phyloP scores from a whole-genome alignment of 2,797 vertebrate species.

The Graptemys geographica region DNA sequence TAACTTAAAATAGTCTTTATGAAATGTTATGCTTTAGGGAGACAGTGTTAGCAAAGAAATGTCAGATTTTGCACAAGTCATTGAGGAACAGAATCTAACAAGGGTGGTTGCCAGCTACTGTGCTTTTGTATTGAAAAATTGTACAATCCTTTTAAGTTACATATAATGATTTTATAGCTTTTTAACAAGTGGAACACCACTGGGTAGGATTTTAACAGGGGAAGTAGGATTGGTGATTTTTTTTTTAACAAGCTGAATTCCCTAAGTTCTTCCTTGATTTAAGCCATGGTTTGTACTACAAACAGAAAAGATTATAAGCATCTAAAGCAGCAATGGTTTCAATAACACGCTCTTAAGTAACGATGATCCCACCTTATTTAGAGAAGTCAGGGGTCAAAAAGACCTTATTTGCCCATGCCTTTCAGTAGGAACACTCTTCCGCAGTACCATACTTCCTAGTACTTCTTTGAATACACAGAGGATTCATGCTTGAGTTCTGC shows the following conservation, averaged over 20 bases:
- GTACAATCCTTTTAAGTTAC: slow-evolving; percentile 69
- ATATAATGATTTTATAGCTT: slow-evolving; percentile 70
- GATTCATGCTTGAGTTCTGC: slow-evolving; percentile 93
- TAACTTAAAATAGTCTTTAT: slow-evolving; percentile 63
- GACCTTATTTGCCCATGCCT: slow-evolving; percentile 83
- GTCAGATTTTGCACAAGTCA: slow-evolving; percentile 42
- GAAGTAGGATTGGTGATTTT: slow-evolving; percentile 56
- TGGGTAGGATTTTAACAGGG: slow-evolving; percentile 66
- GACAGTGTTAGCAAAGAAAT: slow-evolving; percentile 57
- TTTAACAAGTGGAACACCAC: slow-evolving; percentile 72
- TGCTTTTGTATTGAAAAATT: slow-evolving; percentile 47
- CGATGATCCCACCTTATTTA: slow-evolving; percentile 83
- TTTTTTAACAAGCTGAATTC: slow-evolving; percentile 75
- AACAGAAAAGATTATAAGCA: slow-evolving; percentile 72
- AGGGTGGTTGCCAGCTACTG: slow-evolving; percentile 60
- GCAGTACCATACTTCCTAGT: slow-evolving; percentile 86
- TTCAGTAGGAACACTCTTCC: slow-evolving; percentile 80
- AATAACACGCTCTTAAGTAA: slow-evolving; percentile 81
- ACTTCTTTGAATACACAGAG: slow-evolving; percentile 91
- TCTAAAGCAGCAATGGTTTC: slow-evolving; percentile 61
- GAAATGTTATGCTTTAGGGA: slow-evolving; percentile 51
- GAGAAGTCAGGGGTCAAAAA: slow-evolving; percentile 83
- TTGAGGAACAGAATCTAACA: slow-evolving; percentile 64
- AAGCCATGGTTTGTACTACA: slow-evolving; percentile 64
- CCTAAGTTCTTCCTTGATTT: slow-evolving; percentile 71